phyloP scores from a whole-genome alignment of 2,113 vertebrate species.

The Serinus canaria region DNA sequence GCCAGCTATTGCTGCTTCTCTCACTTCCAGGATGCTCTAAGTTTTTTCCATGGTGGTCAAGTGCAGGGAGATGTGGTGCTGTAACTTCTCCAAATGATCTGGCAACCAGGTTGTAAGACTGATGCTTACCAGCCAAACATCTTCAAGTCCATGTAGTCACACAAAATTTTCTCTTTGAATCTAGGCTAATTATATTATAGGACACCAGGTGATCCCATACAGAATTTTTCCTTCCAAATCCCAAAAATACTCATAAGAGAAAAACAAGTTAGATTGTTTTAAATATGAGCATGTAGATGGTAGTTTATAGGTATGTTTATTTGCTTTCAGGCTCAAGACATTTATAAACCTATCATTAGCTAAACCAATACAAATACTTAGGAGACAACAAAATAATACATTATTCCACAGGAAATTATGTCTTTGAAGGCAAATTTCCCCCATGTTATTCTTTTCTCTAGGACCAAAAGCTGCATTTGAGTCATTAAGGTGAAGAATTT shows the following conservation, averaged over 20 bases:
- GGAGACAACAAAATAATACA: neutral
- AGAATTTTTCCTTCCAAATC: neutral
- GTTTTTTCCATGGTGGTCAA: neutral
- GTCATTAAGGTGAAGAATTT: neutral
- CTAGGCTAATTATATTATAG: neutral
- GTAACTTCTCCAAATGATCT: neutral
- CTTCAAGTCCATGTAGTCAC: neutral
- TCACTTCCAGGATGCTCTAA: neutral
- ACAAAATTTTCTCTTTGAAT: neutral
- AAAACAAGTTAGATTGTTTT: neutral
- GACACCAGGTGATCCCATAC: fast-evolving
- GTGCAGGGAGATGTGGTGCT: neutral
- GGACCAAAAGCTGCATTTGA: neutral
- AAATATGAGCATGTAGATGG: neutral
- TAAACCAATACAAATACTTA: neutral
- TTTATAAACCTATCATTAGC: neutral
- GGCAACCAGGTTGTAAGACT: neutral
- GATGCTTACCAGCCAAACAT: neutral
- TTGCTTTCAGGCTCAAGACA: neutral
- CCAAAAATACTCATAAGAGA: neutral
- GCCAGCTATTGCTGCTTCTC: neutral
- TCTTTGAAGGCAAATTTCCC: neutral
- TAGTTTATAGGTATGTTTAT: neutral
- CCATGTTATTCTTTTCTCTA: neutral
- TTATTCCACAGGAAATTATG: neutral